A percentile compares a stretch with the other conserved stretches of the same genome.
Conservation (phyloP, 1,140 invertebrate species). For the Polypedilum pembai region DNA sequence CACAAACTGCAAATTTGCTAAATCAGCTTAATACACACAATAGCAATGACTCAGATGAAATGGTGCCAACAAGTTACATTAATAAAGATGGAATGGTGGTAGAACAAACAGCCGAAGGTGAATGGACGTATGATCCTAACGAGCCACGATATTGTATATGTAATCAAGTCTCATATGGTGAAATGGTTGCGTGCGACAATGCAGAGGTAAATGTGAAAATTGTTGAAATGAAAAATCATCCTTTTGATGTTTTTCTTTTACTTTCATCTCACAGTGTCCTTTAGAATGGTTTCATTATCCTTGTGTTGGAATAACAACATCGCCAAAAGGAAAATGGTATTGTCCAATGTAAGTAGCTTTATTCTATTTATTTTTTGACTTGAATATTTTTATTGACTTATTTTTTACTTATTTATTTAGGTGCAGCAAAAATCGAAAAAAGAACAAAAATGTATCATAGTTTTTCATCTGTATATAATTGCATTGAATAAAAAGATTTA, state of each 20-base stretch:
- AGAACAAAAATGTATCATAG: constrained; percentile 1
- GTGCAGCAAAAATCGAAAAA: neutral
- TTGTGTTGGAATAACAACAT: constrained; percentile 90
- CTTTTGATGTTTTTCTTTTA: constrained; percentile 30
- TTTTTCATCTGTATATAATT: neutral
- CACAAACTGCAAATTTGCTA: neutral
- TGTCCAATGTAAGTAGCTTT: constrained; percentile 54
- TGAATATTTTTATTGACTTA: neutral
- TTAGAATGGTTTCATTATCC: constrained; percentile 99
- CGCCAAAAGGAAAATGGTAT: constrained; percentile 97
- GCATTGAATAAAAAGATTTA: too few species aligned
- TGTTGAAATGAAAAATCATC: constrained; percentile 15
- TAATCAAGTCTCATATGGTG: constrained; percentile 96
- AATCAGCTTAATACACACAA: constrained; percentile 4
- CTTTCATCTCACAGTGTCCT: constrained; percentile 64
- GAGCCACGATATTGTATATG: constrained; percentile 96
- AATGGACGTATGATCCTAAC: constrained; percentile 83
- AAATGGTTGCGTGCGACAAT: constrained; percentile 99
- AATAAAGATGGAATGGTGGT: constrained; percentile 41
- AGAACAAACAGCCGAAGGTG: constrained; percentile 51
- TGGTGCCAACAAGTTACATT: constrained; percentile 30
- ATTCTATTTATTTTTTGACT: too few species aligned
- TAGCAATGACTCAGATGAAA: neutral
- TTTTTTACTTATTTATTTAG: neutral
- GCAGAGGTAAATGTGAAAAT: constrained; percentile 62